Evolutionary conservation across 2,113 vertebrate genomes (phyloP).

Genomic region (Nannospalax galili): DNA sequence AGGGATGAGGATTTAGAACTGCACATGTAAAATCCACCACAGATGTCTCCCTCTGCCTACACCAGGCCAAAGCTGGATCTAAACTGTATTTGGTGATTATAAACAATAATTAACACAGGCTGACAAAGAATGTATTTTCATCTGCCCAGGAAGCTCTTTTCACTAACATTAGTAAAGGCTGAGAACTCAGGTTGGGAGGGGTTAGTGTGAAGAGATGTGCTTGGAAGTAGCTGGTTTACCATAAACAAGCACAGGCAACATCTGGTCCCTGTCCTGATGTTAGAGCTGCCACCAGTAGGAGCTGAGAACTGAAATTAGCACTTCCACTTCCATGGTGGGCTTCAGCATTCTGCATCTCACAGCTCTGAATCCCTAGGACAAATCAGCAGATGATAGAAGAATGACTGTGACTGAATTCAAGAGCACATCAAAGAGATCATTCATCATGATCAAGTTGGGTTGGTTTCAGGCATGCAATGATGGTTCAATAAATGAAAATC

Average conservation of each 20-base stretch:
- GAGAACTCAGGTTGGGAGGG: neutral
- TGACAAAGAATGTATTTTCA: conserved; percentile 32
- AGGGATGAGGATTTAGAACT: conserved; percentile 28
- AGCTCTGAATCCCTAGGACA: neutral
- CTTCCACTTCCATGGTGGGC: neutral
- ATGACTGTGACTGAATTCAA: neutral
- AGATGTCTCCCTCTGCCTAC: conserved; percentile 5
- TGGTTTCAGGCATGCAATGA: neutral
- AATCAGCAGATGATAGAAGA: neutral
- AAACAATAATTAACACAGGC: conserved; percentile 65
- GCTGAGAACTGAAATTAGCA: neutral
- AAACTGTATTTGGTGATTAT: conserved; percentile 56
- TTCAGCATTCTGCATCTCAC: neutral
- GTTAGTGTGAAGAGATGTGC: neutral
- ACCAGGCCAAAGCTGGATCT: conserved; percentile 51
- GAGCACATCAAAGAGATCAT: neutral
- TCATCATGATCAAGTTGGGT: neutral
- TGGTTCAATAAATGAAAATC: neutral
- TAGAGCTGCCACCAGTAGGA: neutral
- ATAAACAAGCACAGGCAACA: neutral
- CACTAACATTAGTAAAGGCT: conserved; percentile 36
- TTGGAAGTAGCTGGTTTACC: neutral
- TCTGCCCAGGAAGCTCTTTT: conserved; percentile 48
- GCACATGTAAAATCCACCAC: neutral
- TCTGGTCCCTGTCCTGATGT: neutral